Conservation (phyloP, 2,113 vertebrate genomes). For the Silurus asotus region DNA sequence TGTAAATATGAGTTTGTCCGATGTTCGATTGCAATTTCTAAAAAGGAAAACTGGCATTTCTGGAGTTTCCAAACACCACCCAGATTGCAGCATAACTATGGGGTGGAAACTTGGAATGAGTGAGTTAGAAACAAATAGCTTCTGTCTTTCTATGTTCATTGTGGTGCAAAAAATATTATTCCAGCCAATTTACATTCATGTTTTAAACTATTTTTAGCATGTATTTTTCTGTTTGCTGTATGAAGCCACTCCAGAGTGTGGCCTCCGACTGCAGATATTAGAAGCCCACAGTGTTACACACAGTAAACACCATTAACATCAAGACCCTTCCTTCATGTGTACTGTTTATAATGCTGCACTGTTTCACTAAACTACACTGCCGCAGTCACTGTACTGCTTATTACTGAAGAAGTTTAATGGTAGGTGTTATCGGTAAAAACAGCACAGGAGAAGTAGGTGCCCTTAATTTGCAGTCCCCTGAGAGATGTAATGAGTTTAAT, state of each 20-base stretch:
- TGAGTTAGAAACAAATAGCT: neutral
- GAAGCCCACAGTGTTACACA: neutral
- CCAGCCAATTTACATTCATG: neutral
- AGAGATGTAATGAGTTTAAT: conserved; percentile 6
- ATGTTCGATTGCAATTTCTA: conserved; percentile 9
- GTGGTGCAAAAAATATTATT: neutral
- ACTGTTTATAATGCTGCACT: neutral
- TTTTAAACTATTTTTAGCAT: neutral
- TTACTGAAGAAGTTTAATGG: neutral
- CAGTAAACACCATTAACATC: neutral
- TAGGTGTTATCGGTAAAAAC: neutral
- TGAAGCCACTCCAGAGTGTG: neutral
- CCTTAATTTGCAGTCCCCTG: neutral
- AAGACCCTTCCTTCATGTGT: neutral
- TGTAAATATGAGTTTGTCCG: neutral
- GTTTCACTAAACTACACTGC: neutral
- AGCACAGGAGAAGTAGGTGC: neutral
- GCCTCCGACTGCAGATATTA: neutral
- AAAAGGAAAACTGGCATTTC: neutral
- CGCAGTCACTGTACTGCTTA: neutral
- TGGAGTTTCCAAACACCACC: neutral
- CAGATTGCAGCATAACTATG: neutral
- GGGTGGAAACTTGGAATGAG: neutral
- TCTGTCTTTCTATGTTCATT: neutral
- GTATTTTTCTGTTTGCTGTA: neutral